Percentiles rank a stretch among this genome's conserved stretches.
Conservation (phyloP, 2,888 invertebrate genomes). For the Leucophenga montana region DNA sequence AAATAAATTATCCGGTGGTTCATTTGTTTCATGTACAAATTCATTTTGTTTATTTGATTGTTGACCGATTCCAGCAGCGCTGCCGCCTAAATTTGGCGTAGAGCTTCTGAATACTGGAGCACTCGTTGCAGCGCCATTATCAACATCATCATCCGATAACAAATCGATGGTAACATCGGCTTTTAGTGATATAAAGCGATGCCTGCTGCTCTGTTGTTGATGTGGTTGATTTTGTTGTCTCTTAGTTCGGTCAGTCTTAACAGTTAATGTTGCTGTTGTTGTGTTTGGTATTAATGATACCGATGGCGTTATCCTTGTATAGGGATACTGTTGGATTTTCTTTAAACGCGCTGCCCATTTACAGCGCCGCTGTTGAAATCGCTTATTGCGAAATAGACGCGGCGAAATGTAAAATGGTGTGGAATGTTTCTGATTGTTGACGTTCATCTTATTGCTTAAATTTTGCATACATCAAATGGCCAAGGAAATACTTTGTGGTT, state of each 20-base stretch:
- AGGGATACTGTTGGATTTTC: neutral
- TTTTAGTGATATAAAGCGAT: slow-evolving; percentile 51
- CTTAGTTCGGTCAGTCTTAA: slow-evolving; percentile 50
- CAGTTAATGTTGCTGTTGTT: neutral
- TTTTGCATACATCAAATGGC: neutral
- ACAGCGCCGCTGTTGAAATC: slow-evolving; percentile 62
- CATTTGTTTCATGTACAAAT: slow-evolving; percentile 24
- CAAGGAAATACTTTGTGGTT: neutral
- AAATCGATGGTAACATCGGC: slow-evolving; percentile 67
- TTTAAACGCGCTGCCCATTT: slow-evolving; percentile 55
- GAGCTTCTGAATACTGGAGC: neutral
- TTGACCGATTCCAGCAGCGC: neutral
- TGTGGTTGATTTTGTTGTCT: slow-evolving; percentile 29
- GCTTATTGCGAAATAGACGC: slow-evolving; percentile 65
- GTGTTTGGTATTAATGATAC: slow-evolving; percentile 39
- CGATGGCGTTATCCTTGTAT: slow-evolving; percentile 39
- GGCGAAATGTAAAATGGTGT: slow-evolving; percentile 67
- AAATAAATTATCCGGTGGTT: neutral
- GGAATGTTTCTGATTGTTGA: slow-evolving; percentile 60
- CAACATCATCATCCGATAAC: slow-evolving; percentile 64
- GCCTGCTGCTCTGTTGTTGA: slow-evolving; percentile 37
- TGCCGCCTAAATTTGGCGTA: neutral
- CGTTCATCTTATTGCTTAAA: neutral
- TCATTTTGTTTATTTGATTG: neutral
- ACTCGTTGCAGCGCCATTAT: slow-evolving; percentile 2